phyloP scores from a whole-genome alignment of 2,797 vertebrate species.

The Cottoperca gobio region DNA sequence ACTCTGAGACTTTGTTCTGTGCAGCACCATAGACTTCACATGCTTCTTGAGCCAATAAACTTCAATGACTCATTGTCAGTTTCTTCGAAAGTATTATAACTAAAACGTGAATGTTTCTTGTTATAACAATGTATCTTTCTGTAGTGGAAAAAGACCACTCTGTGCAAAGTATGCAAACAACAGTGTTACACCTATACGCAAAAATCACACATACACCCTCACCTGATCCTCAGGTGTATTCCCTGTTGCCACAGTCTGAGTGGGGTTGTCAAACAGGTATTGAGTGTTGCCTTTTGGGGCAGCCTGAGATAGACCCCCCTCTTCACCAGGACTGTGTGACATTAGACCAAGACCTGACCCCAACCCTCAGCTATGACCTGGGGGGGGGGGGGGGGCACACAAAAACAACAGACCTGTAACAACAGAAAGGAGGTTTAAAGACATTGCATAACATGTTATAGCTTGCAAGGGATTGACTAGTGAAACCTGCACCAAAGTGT shows the following conservation, averaged over 20 bases:
- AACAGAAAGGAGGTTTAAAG: background rate
- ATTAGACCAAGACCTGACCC: slow-evolving; percentile 60
- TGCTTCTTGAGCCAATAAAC: background rate
- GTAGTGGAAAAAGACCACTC: background rate
- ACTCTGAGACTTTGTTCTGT: background rate
- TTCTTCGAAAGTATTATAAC: background rate
- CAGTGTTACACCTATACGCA: background rate
- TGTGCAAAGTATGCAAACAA: background rate
- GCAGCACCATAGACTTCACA: background rate
- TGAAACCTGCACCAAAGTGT: background rate
- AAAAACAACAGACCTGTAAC: slow-evolving; percentile 33
- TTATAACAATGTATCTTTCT: background rate
- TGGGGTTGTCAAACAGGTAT: slow-evolving; percentile 46
- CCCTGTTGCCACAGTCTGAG: slow-evolving; percentile 21
- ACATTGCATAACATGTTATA: background rate
- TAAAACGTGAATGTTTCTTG: background rate
- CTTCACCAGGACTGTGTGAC: slow-evolving; percentile 64
- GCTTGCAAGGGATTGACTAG: background rate
- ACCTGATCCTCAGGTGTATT: slow-evolving; percentile 68
- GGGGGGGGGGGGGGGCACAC: background rate
- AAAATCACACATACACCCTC: slow-evolving; percentile 3
- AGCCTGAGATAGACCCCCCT: slow-evolving; percentile 62
- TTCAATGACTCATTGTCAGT: background rate
- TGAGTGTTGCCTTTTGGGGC: slow-evolving; percentile 53
- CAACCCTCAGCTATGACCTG: slow-evolving; percentile 40